Base-by-base conservation (phyloP, 2,113 vertebrate species). In the Phyllostomus discolor region DNA sequence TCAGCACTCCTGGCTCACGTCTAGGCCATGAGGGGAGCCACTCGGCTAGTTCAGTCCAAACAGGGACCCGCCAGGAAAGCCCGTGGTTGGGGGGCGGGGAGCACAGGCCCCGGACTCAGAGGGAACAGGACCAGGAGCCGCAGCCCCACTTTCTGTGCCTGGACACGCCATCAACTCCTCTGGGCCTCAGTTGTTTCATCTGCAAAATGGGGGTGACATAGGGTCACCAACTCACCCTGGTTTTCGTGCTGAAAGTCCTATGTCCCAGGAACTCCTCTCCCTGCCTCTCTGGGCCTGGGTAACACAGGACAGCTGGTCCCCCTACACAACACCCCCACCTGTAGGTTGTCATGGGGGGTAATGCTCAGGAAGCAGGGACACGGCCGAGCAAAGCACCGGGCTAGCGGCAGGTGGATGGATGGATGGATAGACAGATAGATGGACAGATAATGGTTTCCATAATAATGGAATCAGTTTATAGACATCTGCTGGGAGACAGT, bases 361-460 rank as follows among this genome's bases (percentile, higher is more conserved):
- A 80, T 41, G 70, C 5, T 1, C 35, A 54, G 41, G 2, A 5
- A 17, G 33, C 17, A 4, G 0, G 4, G 2, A 10, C 14, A 7
- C 2, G 5, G 48, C 70, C 0, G 9, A 48, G 33, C 52, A 10
- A 33, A 8, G 52, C 1, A 1, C 64, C 19, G 7, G 26, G 20
- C 7, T 2, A 1, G 1, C 28, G 14, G 72, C 24, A 46, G 72
- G 28, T 31, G 4, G 41, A 28, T 7, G 26, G 24, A 15, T 11
- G 31, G 62, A 66, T 16, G 7, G 72, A 31, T 9, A 24, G 69
- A 24, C 4, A 41, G 35, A 26, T 24, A 72, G 22, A 41, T 15
- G 43, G 70, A 31, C 14, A 46, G 41, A 73, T 41, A 26, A 24
- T 73, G 14, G 1, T 46, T 78, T 84, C 70, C 52, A 10, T 33